A percentile compares a stretch with the other conserved stretches of the same genome.
These are phyloP conservation scores for Elachura formosa DNA, from an alignment of 2,113 vertebrate species.

Conservation along the genomic window DNA sequence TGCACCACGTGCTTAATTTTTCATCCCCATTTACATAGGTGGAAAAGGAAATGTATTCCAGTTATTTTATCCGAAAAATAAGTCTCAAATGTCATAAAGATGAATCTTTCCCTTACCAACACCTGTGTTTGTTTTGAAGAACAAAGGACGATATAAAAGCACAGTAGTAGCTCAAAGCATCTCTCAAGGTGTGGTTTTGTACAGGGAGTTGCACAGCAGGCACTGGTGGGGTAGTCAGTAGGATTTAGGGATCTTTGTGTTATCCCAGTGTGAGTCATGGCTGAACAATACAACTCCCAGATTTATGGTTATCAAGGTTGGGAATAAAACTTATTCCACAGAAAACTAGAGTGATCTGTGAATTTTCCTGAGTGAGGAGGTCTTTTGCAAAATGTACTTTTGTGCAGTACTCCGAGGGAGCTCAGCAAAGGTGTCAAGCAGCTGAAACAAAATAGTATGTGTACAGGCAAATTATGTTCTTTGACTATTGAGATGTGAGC, in stretches of 20 bases:
- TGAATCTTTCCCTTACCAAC: background rate
- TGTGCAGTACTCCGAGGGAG: background rate
- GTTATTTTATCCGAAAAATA: background rate
- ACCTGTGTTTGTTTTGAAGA: background rate
- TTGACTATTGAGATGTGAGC: background rate
- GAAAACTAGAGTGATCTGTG: background rate
- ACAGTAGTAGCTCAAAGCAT: background rate
- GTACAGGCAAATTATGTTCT: background rate
- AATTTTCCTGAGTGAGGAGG: background rate
- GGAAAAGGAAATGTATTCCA: background rate
- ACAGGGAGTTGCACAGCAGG: rapidly evolving
- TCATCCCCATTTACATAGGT: background rate
- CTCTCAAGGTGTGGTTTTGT: background rate
- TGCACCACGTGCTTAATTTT: background rate
- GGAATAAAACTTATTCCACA: background rate
- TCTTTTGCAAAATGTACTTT: background rate
- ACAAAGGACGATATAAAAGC: background rate
- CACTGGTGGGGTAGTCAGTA: background rate
- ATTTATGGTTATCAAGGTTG: rapidly evolving
- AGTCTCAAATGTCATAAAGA: background rate
- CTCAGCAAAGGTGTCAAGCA: background rate
- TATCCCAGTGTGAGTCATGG: background rate
- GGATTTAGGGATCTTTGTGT: rapidly evolving
- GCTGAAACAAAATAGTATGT: background rate
- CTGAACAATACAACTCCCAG: rapidly evolving